Conservation (phyloP, 2,797 vertebrate genomes). For the Parambassis ranga region DNA sequence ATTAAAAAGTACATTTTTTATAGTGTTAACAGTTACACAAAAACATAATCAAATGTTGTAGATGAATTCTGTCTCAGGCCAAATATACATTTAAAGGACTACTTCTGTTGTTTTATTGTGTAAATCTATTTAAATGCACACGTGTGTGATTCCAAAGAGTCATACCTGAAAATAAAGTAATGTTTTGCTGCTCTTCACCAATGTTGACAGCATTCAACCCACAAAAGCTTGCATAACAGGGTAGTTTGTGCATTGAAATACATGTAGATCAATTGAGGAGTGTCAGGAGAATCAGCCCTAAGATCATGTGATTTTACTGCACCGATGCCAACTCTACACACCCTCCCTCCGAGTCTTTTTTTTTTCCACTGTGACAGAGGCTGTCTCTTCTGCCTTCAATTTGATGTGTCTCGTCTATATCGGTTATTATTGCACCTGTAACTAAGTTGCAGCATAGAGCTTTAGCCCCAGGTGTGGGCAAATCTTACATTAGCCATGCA, state of each 20-base stretch:
- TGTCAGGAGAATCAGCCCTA: too few relatives aligned
- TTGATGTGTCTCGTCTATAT: constrained; percentile 21
- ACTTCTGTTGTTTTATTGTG: background rate
- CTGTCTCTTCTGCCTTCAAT: background rate
- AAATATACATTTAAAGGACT: background rate
- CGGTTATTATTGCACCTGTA: constrained; percentile 27
- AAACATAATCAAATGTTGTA: background rate
- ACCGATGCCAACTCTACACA: background rate
- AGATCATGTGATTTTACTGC: background rate
- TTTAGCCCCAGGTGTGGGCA: constrained; percentile 49
- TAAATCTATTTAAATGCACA: too few relatives aligned
- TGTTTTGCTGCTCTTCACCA: too few relatives aligned
- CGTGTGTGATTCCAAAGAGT: too few relatives aligned
- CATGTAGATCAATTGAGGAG: too few relatives aligned
- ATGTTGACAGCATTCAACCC: too few relatives aligned
- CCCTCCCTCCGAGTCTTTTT: background rate
- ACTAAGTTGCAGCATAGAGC: constrained; percentile 46
- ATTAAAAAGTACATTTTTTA: too few relatives aligned
- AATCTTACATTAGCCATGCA: constrained; percentile 58
- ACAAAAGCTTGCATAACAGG: too few relatives aligned
- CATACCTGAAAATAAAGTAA: too few relatives aligned
- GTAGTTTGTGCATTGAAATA: too few relatives aligned
- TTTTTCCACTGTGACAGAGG: background rate
- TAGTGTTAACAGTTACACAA: too few relatives aligned
- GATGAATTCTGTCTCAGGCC: background rate